These are phyloP conservation scores for Dascillus cervinus DNA, from an alignment of 2,888 invertebrate species.

Conservation along the genomic window DNA sequence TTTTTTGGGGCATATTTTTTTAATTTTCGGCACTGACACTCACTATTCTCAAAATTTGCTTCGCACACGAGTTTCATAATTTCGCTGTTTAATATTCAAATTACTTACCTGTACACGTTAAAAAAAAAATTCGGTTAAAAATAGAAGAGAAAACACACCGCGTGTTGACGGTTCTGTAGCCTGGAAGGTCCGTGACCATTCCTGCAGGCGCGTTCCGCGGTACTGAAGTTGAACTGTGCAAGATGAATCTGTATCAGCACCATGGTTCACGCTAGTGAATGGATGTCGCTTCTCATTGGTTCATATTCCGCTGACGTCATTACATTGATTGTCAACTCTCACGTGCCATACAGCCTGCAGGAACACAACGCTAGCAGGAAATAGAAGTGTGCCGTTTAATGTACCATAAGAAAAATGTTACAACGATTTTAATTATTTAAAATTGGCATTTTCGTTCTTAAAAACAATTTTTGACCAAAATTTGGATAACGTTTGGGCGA, in stretches of 20 bases:
- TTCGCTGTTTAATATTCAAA: no score
- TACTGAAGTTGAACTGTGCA: slow-evolving; percentile 26
- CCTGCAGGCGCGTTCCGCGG: slow-evolving; percentile 26
- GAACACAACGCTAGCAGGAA: slow-evolving; percentile 32
- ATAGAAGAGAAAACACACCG: no score
- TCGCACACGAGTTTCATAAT: no score
- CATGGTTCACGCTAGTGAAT: slow-evolving; percentile 51
- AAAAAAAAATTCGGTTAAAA: no score
- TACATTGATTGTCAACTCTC: slow-evolving; percentile 59
- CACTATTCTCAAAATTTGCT: no score
- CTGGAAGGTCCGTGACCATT: slow-evolving; percentile 20
- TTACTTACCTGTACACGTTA: no score
- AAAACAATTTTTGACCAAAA: neutral
- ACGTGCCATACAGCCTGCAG: slow-evolving; percentile 42
- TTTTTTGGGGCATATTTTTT: neutral
- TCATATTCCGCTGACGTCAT: slow-evolving; percentile 59
- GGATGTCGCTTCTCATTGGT: slow-evolving; percentile 58
- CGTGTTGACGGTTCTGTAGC: slow-evolving; percentile 13
- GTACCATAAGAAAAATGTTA: slow-evolving; percentile 10
- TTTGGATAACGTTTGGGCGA: neutral
- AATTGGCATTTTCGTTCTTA: neutral
- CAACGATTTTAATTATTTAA: neutral
- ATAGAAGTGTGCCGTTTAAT: slow-evolving; percentile 20
- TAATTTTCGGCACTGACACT: no score
- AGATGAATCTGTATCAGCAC: slow-evolving; percentile 40